A percentile compares a stretch with the other conserved stretches of the same genome.
Conservation (phyloP, 2,113 vertebrate species). For the Hyaena hyaena region DNA sequence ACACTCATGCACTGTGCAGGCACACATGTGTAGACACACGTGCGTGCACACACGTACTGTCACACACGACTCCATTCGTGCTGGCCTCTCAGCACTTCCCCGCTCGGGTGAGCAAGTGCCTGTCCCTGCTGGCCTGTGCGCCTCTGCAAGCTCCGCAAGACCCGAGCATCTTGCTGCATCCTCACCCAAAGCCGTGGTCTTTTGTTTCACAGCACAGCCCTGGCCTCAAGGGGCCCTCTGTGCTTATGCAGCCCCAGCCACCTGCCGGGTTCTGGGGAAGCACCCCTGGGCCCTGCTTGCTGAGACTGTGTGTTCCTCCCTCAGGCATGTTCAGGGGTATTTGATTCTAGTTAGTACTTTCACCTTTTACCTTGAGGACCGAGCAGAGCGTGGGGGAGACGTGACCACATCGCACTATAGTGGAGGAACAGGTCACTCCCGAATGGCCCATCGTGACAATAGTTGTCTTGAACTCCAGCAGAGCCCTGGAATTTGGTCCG, state of each 20-base stretch:
- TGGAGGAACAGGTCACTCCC: background rate
- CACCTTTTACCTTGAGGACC: background rate
- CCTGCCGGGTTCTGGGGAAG: rapidly evolving
- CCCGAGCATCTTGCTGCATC: background rate
- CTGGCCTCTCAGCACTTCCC: background rate
- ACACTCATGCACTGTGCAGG: too few species aligned
- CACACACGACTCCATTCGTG: background rate
- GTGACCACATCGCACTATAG: background rate
- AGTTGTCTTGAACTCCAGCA: background rate
- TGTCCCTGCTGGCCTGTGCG: background rate
- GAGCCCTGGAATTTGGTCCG: too few species aligned
- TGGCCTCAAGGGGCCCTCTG: background rate
- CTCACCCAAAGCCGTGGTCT: background rate
- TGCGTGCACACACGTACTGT: too few species aligned
- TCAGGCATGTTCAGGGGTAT: background rate
- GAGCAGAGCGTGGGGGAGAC: background rate
- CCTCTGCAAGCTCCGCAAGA: background rate
- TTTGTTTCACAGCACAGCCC: background rate
- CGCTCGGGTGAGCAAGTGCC: background rate
- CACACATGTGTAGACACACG: too few species aligned
- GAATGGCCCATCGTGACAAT: rapidly evolving
- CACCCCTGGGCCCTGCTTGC: background rate
- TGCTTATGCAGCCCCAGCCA: background rate
- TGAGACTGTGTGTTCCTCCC: background rate
- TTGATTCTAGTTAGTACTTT: background rate